Evolutionary conservation across 2,113 vertebrate species (phyloP), one percentile per base, ranked within the genome.

Genomic region (Hemiscyllium ocellatum): DNA sequence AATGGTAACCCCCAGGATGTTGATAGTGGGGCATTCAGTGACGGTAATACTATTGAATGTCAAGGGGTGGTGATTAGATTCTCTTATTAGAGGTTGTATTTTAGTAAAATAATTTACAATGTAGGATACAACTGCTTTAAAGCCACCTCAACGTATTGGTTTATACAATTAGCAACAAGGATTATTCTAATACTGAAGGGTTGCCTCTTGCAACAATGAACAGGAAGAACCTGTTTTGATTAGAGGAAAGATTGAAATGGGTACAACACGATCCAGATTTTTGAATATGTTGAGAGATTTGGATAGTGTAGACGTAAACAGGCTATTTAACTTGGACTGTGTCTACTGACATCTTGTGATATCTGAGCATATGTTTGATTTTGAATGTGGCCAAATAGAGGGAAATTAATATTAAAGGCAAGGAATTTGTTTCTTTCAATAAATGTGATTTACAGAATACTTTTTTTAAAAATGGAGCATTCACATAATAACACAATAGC

Each of bases 301-400:
- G 89, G 89, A 93, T 93, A 56, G 50, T 93, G 33, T 66, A 5
- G 33, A 93, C 37, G 33, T 66, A 61, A 66, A 66, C 33, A 93
- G 61, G 33, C 33, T 93, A 66, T 93, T 66, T 93, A 93, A 93
- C 89, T 93, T 93, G 89, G 89, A 93, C 29, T 93, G 89, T 37
- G 61, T 37, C 17, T 37, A 66, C n/a, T 42, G 61, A 66, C 66
- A 93, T 66, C 66, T 37, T 66, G 61, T 91, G 61, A 17, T 66
- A 65, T 42, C 65, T 65, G 66, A 93, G 33, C 61, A 68, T 61
- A 56, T 91, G n/a, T 93, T 66, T 66, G 89, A 93, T 93, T 93
- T 93, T 93, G 61, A n/a, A 66, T 93, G 61, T 93, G 61, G 89
- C 61, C 61, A 68, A n/a, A 93, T 66, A 17, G 37, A 90, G 52